phyloP scores from a whole-genome alignment of 2,113 vertebrate genomes.

The mouse (Mus musculus) region DNA sequence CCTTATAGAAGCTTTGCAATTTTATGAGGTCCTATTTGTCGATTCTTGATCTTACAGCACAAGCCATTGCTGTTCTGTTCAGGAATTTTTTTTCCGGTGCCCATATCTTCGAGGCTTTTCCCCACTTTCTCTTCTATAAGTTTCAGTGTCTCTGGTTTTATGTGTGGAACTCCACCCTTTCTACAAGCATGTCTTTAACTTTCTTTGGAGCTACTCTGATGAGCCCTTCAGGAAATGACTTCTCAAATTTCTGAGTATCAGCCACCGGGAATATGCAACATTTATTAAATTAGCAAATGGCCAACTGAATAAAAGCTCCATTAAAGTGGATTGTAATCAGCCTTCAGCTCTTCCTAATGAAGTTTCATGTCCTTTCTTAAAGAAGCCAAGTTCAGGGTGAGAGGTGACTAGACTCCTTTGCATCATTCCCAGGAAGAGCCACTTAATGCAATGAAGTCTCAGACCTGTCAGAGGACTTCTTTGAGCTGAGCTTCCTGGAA shows the following conservation, averaged over 20 bases:
- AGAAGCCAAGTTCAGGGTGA: conserved; percentile 60
- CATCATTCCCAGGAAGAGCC: conserved; percentile 51
- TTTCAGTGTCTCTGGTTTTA: too few species aligned
- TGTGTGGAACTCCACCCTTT: background rate
- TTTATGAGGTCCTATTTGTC: too few species aligned
- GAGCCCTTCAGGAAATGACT: conserved; percentile 55
- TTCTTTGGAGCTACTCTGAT: conserved; percentile 9
- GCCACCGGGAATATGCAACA: conserved; percentile 22
- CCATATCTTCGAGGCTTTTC: too few species aligned
- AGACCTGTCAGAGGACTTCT: conserved; percentile 60
- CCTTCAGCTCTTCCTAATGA: conserved; percentile 61
- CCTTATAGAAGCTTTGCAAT: too few species aligned
- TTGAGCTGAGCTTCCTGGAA: conserved; percentile 72
- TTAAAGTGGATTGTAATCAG: conserved; percentile 65
- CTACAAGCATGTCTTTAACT: background rate
- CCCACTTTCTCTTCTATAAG: too few species aligned
- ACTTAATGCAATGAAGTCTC: conserved; percentile 73
- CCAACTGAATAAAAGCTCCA: conserved; percentile 61
- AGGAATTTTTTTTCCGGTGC: too few species aligned
- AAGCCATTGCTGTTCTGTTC: too few species aligned
- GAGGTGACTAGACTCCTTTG: conserved; percentile 24
- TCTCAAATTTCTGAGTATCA: conserved; percentile 54
- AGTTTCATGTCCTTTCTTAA: conserved; percentile 62
- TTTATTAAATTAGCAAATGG: conserved; percentile 79
- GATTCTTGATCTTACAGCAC: too few species aligned